These are phyloP conservation scores for Megaleporinus macrocephalus DNA, from an alignment of 2,113 vertebrate species.

Conservation along the genomic window DNA sequence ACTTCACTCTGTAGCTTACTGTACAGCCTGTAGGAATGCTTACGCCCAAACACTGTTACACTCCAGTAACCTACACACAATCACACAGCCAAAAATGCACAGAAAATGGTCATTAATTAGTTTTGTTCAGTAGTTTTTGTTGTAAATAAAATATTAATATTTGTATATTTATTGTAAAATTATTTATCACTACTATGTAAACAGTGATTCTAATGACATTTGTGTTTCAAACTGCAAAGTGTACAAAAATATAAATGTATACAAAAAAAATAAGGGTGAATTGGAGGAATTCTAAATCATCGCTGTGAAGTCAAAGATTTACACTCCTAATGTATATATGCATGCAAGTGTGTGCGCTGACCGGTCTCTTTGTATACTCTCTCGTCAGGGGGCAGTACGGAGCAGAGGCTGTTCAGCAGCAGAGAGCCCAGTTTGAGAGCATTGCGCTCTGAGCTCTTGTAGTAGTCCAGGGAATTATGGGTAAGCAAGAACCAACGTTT, in stretches of 20 bases:
- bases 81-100: not conserved
- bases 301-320: too few relatives aligned
- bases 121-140: too few relatives aligned
- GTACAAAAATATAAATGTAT: too few relatives aligned
- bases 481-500: conserved; percentile 98
- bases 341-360: conserved; percentile 58
- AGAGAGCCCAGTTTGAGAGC: conserved; percentile 90
- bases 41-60: conserved; percentile 90
- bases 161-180: too few relatives aligned
- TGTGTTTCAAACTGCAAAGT: too few relatives aligned
- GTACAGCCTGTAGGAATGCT: conserved; percentile 93
- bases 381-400: conserved; percentile 90
- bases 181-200: too few relatives aligned
- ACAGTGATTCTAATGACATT: too few relatives aligned
- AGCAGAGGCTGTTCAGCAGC: conserved; percentile 96
- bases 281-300: too few relatives aligned
- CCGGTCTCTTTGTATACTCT: conserved; percentile 95
- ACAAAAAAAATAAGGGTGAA: too few relatives aligned
- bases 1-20: conserved; percentile 94
- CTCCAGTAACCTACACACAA: conserved; percentile 91
- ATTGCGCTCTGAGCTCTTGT: conserved; percentile 93
- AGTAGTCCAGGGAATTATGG: conserved; percentile 96
- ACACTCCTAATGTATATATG: not conserved
- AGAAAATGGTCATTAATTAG: too few relatives aligned
- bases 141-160: too few relatives aligned